phyloP scores from a whole-genome alignment of 1,140 invertebrate genomes.

The Pseudomyrmex cubaensis region DNA sequence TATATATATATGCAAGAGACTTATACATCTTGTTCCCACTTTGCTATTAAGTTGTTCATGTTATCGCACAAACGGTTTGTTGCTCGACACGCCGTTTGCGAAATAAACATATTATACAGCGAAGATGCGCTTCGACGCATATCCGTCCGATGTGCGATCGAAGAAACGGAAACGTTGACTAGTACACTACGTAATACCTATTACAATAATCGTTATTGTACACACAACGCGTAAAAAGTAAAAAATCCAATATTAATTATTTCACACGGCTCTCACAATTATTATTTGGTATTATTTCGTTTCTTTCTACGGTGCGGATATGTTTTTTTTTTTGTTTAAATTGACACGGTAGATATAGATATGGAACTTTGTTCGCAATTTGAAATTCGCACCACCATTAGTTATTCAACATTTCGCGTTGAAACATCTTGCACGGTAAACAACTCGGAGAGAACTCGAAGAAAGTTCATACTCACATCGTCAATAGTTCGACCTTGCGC shows the following conservation, averaged over 20 bases:
- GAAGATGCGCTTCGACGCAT: slow-evolving; percentile 3
- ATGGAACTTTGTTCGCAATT: no score
- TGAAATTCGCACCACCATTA: no score
- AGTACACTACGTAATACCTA: slow-evolving; percentile 67
- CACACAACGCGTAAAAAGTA: slow-evolving; percentile 59
- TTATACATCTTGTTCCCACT: not conserved
- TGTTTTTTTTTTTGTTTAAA: no score
- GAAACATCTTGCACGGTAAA: no score
- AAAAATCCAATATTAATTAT: slow-evolving; percentile 61
- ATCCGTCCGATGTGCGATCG: slow-evolving; percentile 11
- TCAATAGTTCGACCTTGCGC: no score
- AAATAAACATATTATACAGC: slow-evolving; percentile 6
- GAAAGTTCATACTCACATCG: no score
- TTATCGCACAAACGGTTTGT: not conserved
- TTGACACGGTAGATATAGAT: no score
- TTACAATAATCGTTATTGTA: slow-evolving; percentile 57
- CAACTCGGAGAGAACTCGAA: no score
- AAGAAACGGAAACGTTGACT: slow-evolving; percentile 65
- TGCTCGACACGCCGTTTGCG: not conserved
- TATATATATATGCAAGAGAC: slow-evolving; percentile 5
- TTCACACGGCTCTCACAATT: slow-evolving; percentile 67
- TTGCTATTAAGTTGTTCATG: not conserved
- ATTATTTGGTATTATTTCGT: slow-evolving; percentile 67
- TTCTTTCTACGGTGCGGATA: slow-evolving; percentile 12
- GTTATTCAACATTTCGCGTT: no score